phyloP scores from a whole-genome alignment of 1,140 invertebrate species.

The Pinna nobilis region DNA sequence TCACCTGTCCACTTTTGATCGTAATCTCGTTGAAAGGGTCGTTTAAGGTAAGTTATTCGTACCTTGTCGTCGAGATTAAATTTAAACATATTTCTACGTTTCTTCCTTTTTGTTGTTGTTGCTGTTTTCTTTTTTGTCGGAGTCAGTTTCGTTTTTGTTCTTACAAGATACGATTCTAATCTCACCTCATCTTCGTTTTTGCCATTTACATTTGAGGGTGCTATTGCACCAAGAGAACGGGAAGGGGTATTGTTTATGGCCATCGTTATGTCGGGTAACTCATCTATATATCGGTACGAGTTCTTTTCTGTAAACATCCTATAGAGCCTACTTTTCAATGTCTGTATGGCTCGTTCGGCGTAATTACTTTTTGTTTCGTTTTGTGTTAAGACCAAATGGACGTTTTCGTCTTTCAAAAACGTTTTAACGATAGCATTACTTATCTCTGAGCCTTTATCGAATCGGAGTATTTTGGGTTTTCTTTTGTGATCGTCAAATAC shows the following conservation, averaged over 20 bases:
- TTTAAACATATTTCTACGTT: neutral
- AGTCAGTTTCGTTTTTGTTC: neutral
- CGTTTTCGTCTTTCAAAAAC: conserved; percentile 7
- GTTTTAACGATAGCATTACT: neutral
- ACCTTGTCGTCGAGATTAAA: conserved; percentile 20
- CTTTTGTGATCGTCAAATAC: conserved; percentile 13
- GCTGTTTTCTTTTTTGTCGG: neutral
- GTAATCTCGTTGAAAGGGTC: conserved; percentile 25
- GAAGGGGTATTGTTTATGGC: conserved; percentile 15
- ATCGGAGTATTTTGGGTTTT: conserved; percentile 12
- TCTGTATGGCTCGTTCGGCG: conserved; percentile 6
- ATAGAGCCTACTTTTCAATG: conserved; percentile 9
- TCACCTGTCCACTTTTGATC: conserved; percentile 31
- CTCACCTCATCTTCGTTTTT: conserved; percentile 15
- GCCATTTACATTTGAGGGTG: conserved; percentile 19
- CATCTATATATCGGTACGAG: conserved; percentile 17
- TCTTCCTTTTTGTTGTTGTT: neutral
- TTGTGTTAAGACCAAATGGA: conserved; percentile 13
- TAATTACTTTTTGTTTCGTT: conserved; percentile 11
- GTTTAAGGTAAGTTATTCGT: conserved; percentile 13
- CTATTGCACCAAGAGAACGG: conserved; percentile 7
- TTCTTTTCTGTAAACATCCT: conserved; percentile 16
- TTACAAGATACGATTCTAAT: neutral
- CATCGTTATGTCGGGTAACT: conserved; percentile 12
- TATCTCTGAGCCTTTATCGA: conserved; percentile 12